Evolutionary conservation across 2,888 invertebrate genomes (phyloP), one percentile per base, ranked within the genome.

Genomic region (Stegana nigrithorax): DNA sequence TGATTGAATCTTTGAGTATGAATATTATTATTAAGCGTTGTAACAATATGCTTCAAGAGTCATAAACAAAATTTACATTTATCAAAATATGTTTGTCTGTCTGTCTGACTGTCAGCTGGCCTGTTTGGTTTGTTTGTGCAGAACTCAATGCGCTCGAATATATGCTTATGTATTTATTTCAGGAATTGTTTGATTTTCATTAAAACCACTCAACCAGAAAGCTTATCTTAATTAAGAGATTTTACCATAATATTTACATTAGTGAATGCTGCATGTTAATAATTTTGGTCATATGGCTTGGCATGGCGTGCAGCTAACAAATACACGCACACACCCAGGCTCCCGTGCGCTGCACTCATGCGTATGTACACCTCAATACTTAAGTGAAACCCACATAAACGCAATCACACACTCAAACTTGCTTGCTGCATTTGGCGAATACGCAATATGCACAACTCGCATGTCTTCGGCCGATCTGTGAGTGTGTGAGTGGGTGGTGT

Each of bases 161-260:
- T n/a, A n/a, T 39, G 39, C 50, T 14, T 61, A 17, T 36, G 36
- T 56, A 53, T 56, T 42, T 39, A 10, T 45, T 55, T 19, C 63
- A 63, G 55, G 53, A 64, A 67, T 63, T 75, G 73, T 75, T 78
- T 78, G 70, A 70, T 72, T 75, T 75, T 68, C 73, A 75, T 77
- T 73, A 75, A 70, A 75, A 68, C 67, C 72, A 73, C 68, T 72
- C 65, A 69, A 64, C 67, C 66, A 60, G 56, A 63, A 60, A 75
- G 75, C 68, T 75, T 72, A 72, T 75, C 78, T 75, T 75, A 78
- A 75, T 78, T 78, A 75, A 73, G 67, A 73, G 75, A 75, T 75
- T 70, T 73, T 73, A 65, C 64, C 64, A 77, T 68, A 73, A 75
- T 73, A 75, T 77, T 77, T 73, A 60, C 70, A 70, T 72, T 67